Percentiles rank a stretch among this genome's conserved stretches.
phyloP scores from a whole-genome alignment of 2,888 invertebrate genomes.

The Spodoptera exigua region DNA sequence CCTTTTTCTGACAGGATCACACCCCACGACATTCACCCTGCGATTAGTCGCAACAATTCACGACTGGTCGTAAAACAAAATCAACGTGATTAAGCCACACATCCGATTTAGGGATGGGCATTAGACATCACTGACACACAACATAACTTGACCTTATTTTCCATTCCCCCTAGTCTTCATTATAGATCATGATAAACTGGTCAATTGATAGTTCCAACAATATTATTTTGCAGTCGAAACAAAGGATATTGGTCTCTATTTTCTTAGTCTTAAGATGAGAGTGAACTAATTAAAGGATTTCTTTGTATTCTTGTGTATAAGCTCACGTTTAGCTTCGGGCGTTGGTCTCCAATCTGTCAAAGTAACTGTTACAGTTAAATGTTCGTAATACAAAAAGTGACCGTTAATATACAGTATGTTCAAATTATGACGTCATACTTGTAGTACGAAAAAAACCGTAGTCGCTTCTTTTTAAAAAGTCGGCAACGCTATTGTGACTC shows the following conservation, averaged over 20 bases:
- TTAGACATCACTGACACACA: constrained; percentile 65
- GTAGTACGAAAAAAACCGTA: no score
- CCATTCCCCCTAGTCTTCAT: constrained; percentile 21
- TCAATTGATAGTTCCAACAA: constrained; percentile 1
- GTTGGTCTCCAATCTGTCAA: constrained; percentile 69
- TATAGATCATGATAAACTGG: constrained; percentile 42
- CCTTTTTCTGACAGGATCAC: constrained; percentile 1
- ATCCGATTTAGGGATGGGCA: constrained; percentile 61
- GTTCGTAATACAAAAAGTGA: constrained; percentile 22
- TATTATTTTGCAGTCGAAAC: not conserved
- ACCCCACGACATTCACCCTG: constrained; percentile 6
- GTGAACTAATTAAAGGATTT: not conserved
- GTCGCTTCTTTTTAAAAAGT: no score
- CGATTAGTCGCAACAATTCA: constrained; percentile 42
- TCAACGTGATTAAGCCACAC: constrained; percentile 62
- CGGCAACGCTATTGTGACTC: no score
- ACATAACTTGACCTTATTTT: constrained; percentile 35
- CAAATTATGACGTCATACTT: constrained; percentile 28
- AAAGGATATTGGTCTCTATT: constrained; percentile 4
- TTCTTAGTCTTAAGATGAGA: rapidly evolving
- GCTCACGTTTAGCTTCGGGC: constrained; percentile 63
- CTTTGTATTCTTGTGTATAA: constrained; percentile 38
- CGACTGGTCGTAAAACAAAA: constrained; percentile 66
- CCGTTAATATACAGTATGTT: constrained; percentile 24
- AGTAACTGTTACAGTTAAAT: constrained; percentile 52